Evolutionary conservation across 2,888 invertebrate genomes (phyloP).

Genomic region (Synergus gifuensis): DNA sequence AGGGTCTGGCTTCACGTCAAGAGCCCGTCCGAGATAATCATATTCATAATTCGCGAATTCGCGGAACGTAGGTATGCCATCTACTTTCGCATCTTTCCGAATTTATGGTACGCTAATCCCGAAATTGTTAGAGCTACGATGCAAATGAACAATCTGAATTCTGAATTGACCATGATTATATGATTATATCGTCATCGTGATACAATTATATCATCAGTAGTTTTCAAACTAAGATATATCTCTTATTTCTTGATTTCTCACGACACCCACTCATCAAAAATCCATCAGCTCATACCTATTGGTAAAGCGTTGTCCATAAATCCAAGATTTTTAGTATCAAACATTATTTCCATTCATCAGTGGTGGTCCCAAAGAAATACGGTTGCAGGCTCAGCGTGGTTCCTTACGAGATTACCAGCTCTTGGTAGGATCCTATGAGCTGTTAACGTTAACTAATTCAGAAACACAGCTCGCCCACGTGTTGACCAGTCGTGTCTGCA

Average conservation of each 20-base stretch:
- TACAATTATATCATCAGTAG: too few species aligned
- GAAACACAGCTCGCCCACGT: constrained; percentile 55
- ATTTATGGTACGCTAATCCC: constrained; percentile 45
- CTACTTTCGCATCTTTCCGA: constrained; percentile 50
- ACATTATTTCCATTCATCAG: constrained; percentile 30
- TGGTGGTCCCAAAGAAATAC: constrained; percentile 34
- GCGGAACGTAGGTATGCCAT: constrained; percentile 64
- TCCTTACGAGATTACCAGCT: constrained; percentile 38
- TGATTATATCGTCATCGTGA: too few species aligned
- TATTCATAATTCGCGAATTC: constrained; percentile 74
- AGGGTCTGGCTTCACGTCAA: constrained; percentile 69
- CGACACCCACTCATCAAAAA: constrained; percentile 26
- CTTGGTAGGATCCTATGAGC: constrained; percentile 46
- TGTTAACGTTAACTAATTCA: constrained; percentile 56
- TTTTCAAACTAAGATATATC: too few species aligned
- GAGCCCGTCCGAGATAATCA: constrained; percentile 72
- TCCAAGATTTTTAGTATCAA: background rate
- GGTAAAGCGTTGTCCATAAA: constrained; percentile 12
- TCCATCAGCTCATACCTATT: background rate
- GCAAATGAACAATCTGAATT: background rate
- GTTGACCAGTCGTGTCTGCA: constrained; percentile 49
- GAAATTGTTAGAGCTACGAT: constrained; percentile 15
- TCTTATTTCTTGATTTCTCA: background rate
- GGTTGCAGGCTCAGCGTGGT: constrained; percentile 38
- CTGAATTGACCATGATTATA: too few species aligned